A percentile compares a stretch with the other conserved stretches of the same genome.
phyloP scores from a whole-genome alignment of 1,140 invertebrate genomes.

The Aphidius gifuensis region DNA sequence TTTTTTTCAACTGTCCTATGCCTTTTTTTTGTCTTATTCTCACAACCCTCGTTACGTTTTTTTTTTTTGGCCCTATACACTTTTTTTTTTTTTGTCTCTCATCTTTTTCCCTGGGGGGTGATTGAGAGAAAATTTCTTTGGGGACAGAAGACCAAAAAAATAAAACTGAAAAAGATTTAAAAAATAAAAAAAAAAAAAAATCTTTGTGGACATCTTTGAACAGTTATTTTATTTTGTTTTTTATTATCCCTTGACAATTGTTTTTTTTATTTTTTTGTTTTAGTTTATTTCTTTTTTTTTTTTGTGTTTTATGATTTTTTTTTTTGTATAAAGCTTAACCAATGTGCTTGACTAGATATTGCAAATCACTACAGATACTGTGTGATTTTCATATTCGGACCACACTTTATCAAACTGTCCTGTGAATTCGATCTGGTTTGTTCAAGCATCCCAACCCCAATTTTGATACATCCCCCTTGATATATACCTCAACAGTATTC shows the following conservation, averaged over 20 bases:
- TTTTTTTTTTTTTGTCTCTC: slow-evolving; percentile 2
- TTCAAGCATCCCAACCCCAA: slow-evolving; percentile 7
- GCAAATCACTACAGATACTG: too few species aligned
- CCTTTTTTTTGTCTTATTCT: slow-evolving; percentile 16
- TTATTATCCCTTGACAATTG: slow-evolving; percentile 1
- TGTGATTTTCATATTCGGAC: too few species aligned
- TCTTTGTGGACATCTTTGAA: slow-evolving; percentile 10
- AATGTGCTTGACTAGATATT: too few species aligned
- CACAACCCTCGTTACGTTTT: slow-evolving; percentile 16
- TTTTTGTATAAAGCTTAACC: too few species aligned
- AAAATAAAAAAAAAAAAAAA: slow-evolving; percentile 11
- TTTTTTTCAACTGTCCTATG: slow-evolving; percentile 22
- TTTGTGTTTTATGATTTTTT: slow-evolving; percentile 10
- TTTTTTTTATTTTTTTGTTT: not conserved
- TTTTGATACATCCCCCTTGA: not conserved
- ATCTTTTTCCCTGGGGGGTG: slow-evolving; percentile 8
- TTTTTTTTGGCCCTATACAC: slow-evolving; percentile 5
- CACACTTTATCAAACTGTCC: slow-evolving; percentile 36
- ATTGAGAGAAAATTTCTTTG: slow-evolving; percentile 11
- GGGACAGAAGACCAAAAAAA: not conserved
- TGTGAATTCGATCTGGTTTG: slow-evolving; percentile 26
- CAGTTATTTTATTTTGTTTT: not conserved
- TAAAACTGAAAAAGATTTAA: slow-evolving; percentile 15
- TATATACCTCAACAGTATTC: not conserved
- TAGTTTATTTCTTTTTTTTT: too few species aligned